Conservation (phyloP, 35 echinoderm and acorn worm genomes). For the Ophioderma brevispina region DNA sequence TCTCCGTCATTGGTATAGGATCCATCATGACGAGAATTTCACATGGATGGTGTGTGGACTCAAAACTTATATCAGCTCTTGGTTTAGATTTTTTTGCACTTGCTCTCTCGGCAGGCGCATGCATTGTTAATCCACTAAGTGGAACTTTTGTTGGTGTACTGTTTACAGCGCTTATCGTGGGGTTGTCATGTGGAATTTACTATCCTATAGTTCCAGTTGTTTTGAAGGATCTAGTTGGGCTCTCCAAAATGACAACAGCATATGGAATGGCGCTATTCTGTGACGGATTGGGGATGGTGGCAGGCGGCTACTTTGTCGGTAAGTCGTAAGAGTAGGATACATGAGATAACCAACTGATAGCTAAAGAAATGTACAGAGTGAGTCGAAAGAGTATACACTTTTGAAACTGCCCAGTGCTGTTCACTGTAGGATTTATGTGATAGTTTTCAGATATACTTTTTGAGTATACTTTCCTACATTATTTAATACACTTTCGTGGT, state of each 20-base stretch:
- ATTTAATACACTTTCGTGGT: too few species aligned
- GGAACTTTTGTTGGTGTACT: neutral
- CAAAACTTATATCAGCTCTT: neutral
- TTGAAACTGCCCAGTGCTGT: neutral
- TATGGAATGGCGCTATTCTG: constrained; percentile 30
- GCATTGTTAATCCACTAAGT: neutral
- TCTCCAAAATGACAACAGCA: neutral
- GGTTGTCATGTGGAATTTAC: neutral
- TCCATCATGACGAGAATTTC: constrained; percentile 30
- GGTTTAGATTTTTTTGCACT: neutral
- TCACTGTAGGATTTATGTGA: neutral
- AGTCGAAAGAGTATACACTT: neutral
- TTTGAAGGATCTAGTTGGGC: constrained; percentile 28
- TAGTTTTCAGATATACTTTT: neutral
- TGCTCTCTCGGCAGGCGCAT: neutral
- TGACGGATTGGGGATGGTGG: constrained; percentile 13
- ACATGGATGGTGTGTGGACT: constrained; percentile 8
- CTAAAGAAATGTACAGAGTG: too few species aligned
- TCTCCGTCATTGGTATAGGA: constrained; percentile 20
- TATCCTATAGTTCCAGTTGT: constrained; percentile 24
- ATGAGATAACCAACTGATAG: too few species aligned
- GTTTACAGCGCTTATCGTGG: neutral
- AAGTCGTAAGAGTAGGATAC: too few species aligned
- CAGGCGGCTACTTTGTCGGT: constrained; percentile 30
- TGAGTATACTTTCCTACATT: too few species aligned